Base-by-base conservation (phyloP, 53 echinoderm and acorn worm genomes). In the Temnopleurus reevesii region DNA sequence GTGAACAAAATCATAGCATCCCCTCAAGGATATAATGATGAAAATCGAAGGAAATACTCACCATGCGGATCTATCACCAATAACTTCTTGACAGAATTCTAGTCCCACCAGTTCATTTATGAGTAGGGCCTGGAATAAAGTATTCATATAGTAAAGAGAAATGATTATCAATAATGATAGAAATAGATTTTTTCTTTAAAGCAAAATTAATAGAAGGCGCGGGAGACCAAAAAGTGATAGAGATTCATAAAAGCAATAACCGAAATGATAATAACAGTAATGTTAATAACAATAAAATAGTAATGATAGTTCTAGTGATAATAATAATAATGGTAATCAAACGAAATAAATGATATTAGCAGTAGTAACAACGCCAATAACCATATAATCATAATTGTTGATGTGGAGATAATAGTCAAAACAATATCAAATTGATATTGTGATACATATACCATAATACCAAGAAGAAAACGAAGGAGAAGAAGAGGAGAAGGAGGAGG, bases 101-200 rank as follows among this genome's bases (percentile, higher is more conserved):
- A 90, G 41, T 34, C 82, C 94, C 13, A 44, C 44, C 46, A 96
- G 51, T 77, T 96, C 96, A 58, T 94, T 96, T 35, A 94, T 93
- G 2, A 85, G 86, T 29, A 96, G 45, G 34, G 93, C 93, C 96
- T 96, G 91, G n/a, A n/a, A n/a, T n/a, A n/a, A n/a, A n/a, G n/a
- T n/a, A n/a, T n/a, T n/a, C n/a, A n/a, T 44, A 71, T 10, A 47
- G 23, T 61, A 10, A 55, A 51, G 9, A 15, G 53, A 51, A 10
- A 10, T 10, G 53, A 10, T 64, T 25, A 7, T 9, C 1, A 30
- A 21, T 59, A 59, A 23, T 17, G 15, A 23, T 7, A 77, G 23
- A 34, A 77, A 38, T 21, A 77, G 0, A 76, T 35, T 18, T 59
- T 59, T 17, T 59, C 21, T 0, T 59, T 18, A 59, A 13, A 13